These are phyloP conservation scores for Thaleichthys pacificus DNA, from an alignment of 2,797 vertebrate genomes.

Conservation along the genomic window DNA sequence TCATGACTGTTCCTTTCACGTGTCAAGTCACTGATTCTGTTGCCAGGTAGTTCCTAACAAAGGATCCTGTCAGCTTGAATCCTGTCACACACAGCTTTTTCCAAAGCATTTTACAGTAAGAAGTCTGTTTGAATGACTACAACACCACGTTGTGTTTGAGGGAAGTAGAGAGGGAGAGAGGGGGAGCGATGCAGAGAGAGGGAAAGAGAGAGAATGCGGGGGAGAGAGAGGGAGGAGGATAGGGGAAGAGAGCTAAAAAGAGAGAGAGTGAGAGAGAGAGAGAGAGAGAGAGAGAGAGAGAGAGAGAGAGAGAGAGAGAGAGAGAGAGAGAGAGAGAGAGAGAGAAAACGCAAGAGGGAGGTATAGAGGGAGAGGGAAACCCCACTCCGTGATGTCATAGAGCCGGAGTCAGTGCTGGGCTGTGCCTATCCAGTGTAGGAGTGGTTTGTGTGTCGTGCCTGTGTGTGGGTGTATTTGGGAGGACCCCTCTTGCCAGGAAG, in stretches of 20 bases:
- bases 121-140: too few relatives aligned
- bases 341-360: not conserved
- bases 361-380: not conserved
- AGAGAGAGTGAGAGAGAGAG: not conserved
- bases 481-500: slow-evolving; percentile 55
- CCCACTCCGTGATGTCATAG: slow-evolving; percentile 7
- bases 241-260: too few relatives aligned
- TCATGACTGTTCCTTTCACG: too few relatives aligned
- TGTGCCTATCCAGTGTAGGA: slow-evolving; percentile 2
- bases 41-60: too few relatives aligned
- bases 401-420: not conserved
- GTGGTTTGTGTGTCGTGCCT: not conserved
- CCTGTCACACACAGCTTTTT: not conserved
- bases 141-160: not conserved
- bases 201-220: not conserved
- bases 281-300: not conserved
- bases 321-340: not conserved
- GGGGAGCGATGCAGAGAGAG: not conserved
- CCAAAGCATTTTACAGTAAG: too few relatives aligned
- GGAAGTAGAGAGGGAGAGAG: not conserved
- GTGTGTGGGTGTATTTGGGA: not conserved
- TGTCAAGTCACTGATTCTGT: too few relatives aligned
- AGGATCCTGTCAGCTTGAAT: not conserved
- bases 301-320: not conserved
- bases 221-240: too few relatives aligned